phyloP scores from a whole-genome alignment of 1,140 invertebrate species.

The Drosophila lowei region DNA sequence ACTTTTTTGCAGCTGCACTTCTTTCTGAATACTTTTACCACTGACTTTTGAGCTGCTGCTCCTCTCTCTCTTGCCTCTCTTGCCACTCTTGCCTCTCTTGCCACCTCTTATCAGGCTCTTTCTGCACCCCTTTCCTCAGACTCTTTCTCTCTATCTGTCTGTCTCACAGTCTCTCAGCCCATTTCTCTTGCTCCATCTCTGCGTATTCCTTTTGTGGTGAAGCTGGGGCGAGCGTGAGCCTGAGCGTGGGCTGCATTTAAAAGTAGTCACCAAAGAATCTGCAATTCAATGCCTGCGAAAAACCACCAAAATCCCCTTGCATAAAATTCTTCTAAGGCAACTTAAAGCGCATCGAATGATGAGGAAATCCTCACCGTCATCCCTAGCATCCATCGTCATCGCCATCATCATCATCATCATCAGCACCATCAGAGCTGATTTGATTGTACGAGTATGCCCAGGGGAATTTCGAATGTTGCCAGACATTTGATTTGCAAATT shows the following conservation, averaged over 20 bases:
- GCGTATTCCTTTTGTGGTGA: slow-evolving; percentile 36
- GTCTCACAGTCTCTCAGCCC: background rate
- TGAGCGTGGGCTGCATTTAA: slow-evolving; percentile 64
- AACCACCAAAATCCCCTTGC: slow-evolving; percentile 48
- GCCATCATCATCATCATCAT: slow-evolving; percentile 20
- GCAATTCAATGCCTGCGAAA: slow-evolving; percentile 67
- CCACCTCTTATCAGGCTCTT: slow-evolving; percentile 7
- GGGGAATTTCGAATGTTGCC: slow-evolving; percentile 5
- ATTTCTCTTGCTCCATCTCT: slow-evolving; percentile 24
- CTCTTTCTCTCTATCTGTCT: slow-evolving; percentile 26
- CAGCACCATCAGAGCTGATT: slow-evolving; percentile 50
- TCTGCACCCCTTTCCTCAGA: slow-evolving; percentile 1
- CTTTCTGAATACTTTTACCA: slow-evolving; percentile 79
- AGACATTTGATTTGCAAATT: slow-evolving; percentile 48
- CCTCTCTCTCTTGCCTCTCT: slow-evolving; percentile 26
- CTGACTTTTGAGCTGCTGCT: slow-evolving; percentile 56
- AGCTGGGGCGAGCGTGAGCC: too few relatives aligned
- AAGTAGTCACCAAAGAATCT: slow-evolving; percentile 62
- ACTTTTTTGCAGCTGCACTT: slow-evolving; percentile 75
- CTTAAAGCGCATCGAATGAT: slow-evolving; percentile 33
- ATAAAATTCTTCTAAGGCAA: slow-evolving; percentile 36
- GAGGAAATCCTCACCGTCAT: slow-evolving; percentile 23
- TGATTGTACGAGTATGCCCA: slow-evolving; percentile 51
- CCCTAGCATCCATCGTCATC: background rate
- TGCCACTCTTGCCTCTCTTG: background rate